A percentile compares a stretch with the other conserved stretches of the same genome.
phyloP scores from a whole-genome alignment of 2,797 vertebrate genomes.

The Pangasius macronema region DNA sequence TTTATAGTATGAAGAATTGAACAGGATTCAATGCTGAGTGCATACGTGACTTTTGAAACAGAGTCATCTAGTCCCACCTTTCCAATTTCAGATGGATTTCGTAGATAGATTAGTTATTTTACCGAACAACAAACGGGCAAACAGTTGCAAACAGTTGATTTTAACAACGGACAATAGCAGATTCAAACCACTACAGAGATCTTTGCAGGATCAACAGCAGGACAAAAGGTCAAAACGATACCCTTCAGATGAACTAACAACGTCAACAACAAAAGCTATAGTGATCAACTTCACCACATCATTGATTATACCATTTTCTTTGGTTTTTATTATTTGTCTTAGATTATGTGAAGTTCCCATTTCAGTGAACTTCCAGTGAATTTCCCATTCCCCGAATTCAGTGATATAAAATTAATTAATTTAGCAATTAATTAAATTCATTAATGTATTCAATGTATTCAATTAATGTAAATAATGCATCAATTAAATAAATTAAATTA shows the following conservation, averaged over 20 bases:
- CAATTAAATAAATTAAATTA: not conserved
- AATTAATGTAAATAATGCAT: not conserved
- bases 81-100: no score
- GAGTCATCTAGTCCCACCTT: no score
- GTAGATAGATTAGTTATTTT: no score
- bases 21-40: not conserved
- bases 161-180: not conserved
- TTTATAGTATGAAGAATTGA: conserved; percentile 30
- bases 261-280: not conserved
- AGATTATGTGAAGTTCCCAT: not conserved
- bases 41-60: not conserved
- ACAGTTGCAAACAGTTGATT: not conserved
- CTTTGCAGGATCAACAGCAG: not conserved
- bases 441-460: no score
- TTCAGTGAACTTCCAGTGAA: no score
- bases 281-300: not conserved
- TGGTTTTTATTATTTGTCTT: not conserved
- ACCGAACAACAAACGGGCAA: no score
- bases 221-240: not conserved
- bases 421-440: not conserved
- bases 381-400: not conserved
- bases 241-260: not conserved
- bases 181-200: not conserved
- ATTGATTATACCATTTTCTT: not conserved
- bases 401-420: not conserved